These are phyloP conservation scores for Microplitis manilae DNA, from an alignment of 2,888 invertebrate species.

Conservation along the genomic window DNA sequence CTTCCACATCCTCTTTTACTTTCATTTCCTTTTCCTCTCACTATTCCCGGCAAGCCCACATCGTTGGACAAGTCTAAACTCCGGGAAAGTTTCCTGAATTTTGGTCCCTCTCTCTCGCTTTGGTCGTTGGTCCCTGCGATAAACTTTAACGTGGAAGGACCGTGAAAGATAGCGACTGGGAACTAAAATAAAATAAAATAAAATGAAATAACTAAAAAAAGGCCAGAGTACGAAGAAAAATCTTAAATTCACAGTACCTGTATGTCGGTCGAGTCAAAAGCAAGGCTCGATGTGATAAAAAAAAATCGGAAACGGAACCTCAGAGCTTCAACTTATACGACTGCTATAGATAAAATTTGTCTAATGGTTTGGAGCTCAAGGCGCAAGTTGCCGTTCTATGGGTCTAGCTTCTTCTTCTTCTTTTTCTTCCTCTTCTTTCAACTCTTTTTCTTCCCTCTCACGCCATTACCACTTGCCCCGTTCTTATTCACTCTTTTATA, in stretches of 20 bases:
- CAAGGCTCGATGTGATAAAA: constrained; percentile 30
- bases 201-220: constrained; percentile 24
- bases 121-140: constrained; percentile 24
- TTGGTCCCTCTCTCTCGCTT: neutral
- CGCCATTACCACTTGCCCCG: constrained; percentile 26
- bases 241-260: constrained; percentile 29
- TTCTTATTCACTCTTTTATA: constrained; percentile 26
- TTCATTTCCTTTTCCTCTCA: constrained; percentile 9
- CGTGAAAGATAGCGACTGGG: constrained; percentile 28
- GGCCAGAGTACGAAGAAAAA: constrained; percentile 30
- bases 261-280: constrained; percentile 22
- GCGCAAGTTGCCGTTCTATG: constrained; percentile 30
- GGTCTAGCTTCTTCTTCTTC: constrained; percentile 11
- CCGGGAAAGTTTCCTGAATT: constrained; percentile 28
- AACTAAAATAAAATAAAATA: constrained; percentile 28
- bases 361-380: constrained; percentile 62
- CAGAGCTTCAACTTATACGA: constrained; percentile 51
- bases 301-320: constrained; percentile 16
- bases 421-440: constrained; percentile 1
- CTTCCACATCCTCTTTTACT: neutral
- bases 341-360: constrained; percentile 67
- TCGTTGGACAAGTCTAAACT: constrained; percentile 34
- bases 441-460: constrained; percentile 37
- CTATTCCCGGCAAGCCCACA: constrained; percentile 17
- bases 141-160: constrained; percentile 32